Conservation (phyloP, 2,797 vertebrate species). For the Calcarius lapponicus region DNA sequence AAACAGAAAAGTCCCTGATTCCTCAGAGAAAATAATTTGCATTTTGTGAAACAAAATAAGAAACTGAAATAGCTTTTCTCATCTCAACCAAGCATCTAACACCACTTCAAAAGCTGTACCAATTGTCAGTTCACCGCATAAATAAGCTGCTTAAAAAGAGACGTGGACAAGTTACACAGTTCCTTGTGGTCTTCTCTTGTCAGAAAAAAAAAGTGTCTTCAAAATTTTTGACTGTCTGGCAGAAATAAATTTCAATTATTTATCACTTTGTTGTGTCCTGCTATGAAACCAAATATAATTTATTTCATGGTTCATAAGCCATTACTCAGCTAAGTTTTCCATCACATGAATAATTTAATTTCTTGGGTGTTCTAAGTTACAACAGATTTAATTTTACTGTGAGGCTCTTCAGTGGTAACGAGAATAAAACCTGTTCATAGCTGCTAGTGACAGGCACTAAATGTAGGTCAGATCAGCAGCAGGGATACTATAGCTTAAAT, state of each 20-base stretch:
- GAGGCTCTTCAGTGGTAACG: neutral
- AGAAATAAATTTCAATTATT: conserved; percentile 9
- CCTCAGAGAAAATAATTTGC: neutral
- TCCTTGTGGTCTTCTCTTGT: neutral
- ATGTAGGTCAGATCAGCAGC: neutral
- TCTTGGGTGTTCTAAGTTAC: neutral
- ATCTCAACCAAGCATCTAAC: neutral
- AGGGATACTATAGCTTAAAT: neutral
- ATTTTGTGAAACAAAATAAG: conserved; percentile 14
- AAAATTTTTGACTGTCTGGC: neutral
- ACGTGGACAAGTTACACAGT: neutral
- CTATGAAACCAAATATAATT: neutral
- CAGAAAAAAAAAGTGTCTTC: neutral
- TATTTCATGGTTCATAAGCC: neutral
- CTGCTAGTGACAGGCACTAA: neutral
- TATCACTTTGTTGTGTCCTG: conserved; percentile 2
- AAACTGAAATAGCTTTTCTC: neutral
- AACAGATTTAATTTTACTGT: neutral
- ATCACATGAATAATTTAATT: neutral
- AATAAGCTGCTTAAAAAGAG: neutral
- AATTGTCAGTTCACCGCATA: neutral
- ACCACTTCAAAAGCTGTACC: conserved; percentile 8
- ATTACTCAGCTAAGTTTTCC: neutral
- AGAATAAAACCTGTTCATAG: neutral
- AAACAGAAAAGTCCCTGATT: neutral